Base-by-base conservation (phyloP, 1,140 invertebrate species). In the Lepidurus couesii region DNA sequence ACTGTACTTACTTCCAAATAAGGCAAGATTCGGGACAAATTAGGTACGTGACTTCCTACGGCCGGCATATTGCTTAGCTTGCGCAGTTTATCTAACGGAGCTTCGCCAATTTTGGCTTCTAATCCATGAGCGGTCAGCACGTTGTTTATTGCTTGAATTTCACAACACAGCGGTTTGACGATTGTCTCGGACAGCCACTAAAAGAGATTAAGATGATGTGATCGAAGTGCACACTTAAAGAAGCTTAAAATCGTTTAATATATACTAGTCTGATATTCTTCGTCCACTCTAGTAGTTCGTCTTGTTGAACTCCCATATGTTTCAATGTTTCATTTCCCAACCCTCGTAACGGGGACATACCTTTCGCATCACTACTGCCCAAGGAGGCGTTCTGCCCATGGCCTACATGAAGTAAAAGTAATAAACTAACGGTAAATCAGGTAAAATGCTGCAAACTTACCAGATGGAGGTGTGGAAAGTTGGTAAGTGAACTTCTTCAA, bases 181-280 rank as follows among this genome's bases (percentile, higher is more conserved):
- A 95, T 90, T 6, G 93, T 94, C 81, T 90, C 88, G 47, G 91
- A 91, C 65, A 94, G 88, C 92, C 93, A 95, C 91, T 93, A 82
- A 53, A 44, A 47, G 5, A 78, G 42, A 9, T 42, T 6, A 42
- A 65, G 24, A 42, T 42, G 43, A 73, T 42, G 43, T n/a, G 13
- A n/a, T 78, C 34, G 5, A 42, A 24, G 26, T 42, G 47, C 65
- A 43, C 13, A 78, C 13, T 42, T 26, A 42, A 53, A 42, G 53
- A 74, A 74, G 26, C 13, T 10, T 34, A 21, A 21, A 74, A 34
- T 21, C 21, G 11, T 74, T 24, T 24, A 24, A 24, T 24, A 24
- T 42, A n/a, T 44, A 77, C 75, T 43, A 77, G 43, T 44, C 75
- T 42, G 5, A 77, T 9, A 16, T 77, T 77, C 21, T 77, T 47